A percentile compares a stretch with the other conserved stretches of the same genome.
Evolutionary conservation across 1,140 invertebrate genomes (phyloP).

Genomic region (Oryzaephilus surinamensis): DNA sequence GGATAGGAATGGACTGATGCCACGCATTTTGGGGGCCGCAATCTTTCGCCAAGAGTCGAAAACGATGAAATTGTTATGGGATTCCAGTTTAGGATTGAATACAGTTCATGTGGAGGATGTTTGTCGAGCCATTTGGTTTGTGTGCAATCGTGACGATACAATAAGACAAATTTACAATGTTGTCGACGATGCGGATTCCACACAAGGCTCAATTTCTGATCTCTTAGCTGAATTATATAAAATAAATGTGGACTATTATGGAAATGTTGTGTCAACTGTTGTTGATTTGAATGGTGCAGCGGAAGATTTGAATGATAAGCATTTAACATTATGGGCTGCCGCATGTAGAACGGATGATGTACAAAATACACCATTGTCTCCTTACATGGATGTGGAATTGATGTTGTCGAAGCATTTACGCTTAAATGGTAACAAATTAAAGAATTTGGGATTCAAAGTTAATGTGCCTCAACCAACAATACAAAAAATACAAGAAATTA

Average conservation of each 20-base stretch:
- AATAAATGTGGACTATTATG: constrained; percentile 79
- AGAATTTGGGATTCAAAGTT: constrained; percentile 44
- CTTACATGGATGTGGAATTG: constrained; percentile 72
- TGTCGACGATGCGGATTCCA: constrained; percentile 70
- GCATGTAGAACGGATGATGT: constrained; percentile 65
- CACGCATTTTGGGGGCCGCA: constrained; percentile 71
- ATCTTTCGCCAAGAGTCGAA: constrained; percentile 81
- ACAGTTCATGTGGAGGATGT: constrained; percentile 80
- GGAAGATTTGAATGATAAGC: constrained; percentile 86
- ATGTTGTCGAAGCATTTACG: constrained; percentile 69
- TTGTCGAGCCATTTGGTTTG: constrained; percentile 65
- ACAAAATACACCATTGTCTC: constrained; percentile 75
- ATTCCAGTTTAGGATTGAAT: constrained; percentile 71
- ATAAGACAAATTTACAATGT: constrained; percentile 63
- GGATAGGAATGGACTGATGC: constrained; percentile 70
- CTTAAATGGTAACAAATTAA: constrained; percentile 59
- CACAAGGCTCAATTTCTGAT: constrained; percentile 70
- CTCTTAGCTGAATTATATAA: constrained; percentile 73
- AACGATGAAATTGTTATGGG: constrained; percentile 88
- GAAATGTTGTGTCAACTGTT: constrained; percentile 62
- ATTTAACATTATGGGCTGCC: constrained; percentile 80
- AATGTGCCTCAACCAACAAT: constrained; percentile 48
- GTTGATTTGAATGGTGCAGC: constrained; percentile 67
- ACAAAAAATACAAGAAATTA: constrained; percentile 50
- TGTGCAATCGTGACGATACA: constrained; percentile 43